These are phyloP conservation scores for Mylabris phalerata DNA, from an alignment of 1,140 invertebrate genomes.

Conservation along the genomic window DNA sequence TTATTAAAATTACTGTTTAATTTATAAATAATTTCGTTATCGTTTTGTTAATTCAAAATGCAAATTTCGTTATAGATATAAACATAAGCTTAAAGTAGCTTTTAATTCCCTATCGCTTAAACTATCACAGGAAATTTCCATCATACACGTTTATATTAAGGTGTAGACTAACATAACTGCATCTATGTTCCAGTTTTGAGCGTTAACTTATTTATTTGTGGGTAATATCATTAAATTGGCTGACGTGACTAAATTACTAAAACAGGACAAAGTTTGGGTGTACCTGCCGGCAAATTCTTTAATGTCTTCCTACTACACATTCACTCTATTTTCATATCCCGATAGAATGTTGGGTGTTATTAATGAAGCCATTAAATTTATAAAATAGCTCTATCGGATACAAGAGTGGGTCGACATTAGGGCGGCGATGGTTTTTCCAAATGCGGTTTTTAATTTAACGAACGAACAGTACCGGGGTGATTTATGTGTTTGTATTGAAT, in stretches of 20 bases:
- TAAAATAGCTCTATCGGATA: slow-evolving; percentile 33
- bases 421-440: slow-evolving; percentile 18
- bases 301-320: slow-evolving; percentile 4
- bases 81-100: neutral
- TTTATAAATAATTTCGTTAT: no score
- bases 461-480: slow-evolving; percentile 21
- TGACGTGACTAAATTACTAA: slow-evolving; percentile 19
- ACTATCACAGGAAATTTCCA: neutral
- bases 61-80: no score
- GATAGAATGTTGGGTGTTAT: slow-evolving; percentile 20
- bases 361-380: slow-evolving; percentile 33
- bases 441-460: slow-evolving; percentile 30
- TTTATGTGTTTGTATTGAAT: slow-evolving; percentile 26
- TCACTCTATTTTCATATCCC: neutral
- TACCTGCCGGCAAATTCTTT: slow-evolving; percentile 15
- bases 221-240: neutral
- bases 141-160: no score
- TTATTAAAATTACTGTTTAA: no score
- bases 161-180: no score
- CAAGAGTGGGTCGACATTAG: slow-evolving; percentile 17
- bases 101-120: neutral
- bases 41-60: no score
- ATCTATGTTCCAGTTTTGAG: no score
- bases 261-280: slow-evolving; percentile 6
- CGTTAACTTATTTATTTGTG: no score